phyloP scores from a whole-genome alignment of 2,888 invertebrate genomes.

The Crocallis elinguaria region DNA sequence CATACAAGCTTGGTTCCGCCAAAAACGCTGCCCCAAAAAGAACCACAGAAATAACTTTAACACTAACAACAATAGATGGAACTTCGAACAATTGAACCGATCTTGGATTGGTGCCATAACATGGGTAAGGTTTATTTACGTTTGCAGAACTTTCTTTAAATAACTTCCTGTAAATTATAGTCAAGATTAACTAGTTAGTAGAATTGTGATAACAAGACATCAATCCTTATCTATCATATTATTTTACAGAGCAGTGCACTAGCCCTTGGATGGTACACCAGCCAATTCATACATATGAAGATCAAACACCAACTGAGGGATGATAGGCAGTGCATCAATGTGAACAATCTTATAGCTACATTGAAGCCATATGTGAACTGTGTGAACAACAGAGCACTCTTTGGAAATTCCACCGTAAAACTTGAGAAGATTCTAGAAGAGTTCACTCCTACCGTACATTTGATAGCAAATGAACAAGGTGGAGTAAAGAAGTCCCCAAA shows the following conservation, averaged over 20 bases:
- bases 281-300: conserved; percentile 81
- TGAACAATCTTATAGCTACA: conserved; percentile 52
- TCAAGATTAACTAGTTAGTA: neutral
- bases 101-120: conserved; percentile 82
- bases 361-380: conserved; percentile 55
- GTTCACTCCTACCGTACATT: conserved; percentile 65
- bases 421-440: conserved; percentile 56
- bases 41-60: conserved; percentile 52
- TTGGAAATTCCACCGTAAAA: conserved; percentile 49
- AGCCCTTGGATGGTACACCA: conserved; percentile 86
- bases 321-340: conserved; percentile 43
- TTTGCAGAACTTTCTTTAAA: conserved; percentile 21
- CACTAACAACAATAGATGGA: conserved; percentile 71
- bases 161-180: conserved; percentile 20
- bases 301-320: conserved; percentile 53
- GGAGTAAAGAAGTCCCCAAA: conserved; percentile 35
- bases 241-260: conserved; percentile 84
- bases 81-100: conserved; percentile 70
- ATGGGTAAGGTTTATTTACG: conserved; percentile 66
- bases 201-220: neutral
- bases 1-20: conserved; percentile 51
- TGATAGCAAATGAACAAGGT: conserved; percentile 69
- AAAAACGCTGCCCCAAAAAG: conserved; percentile 57
- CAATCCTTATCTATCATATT: neutral
- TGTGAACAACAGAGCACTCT: conserved; percentile 51